phyloP scores from a whole-genome alignment of 2,888 invertebrate species.

The Drosophila percnosoma region DNA sequence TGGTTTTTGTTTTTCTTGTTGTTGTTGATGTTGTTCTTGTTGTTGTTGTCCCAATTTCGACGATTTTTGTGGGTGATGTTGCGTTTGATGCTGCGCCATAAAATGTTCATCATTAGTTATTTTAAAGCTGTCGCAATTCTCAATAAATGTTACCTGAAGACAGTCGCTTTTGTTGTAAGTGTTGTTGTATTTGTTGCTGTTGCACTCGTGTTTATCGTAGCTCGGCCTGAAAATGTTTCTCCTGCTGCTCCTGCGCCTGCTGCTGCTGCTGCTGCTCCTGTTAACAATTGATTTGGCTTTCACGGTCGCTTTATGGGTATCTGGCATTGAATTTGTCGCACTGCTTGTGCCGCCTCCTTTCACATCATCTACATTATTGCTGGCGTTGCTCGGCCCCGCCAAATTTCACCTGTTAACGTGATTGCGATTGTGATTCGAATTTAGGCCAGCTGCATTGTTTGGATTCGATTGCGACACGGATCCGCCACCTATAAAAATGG shows the following conservation, averaged over 20 bases:
- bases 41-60: conserved; percentile 30
- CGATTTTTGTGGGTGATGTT: conserved; percentile 33
- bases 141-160: conserved; percentile 31
- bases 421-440: conserved; percentile 84
- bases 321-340: conserved; percentile 54
- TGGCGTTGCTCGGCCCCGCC: conserved; percentile 63
- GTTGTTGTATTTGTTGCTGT: conserved; percentile 34
- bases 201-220: conserved; percentile 47
- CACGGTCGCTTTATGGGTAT: conserved; percentile 55
- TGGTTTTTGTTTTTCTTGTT: conserved; percentile 41
- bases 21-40: conserved; percentile 33
- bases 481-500: conserved; percentile 46
- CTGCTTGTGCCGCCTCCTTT: conserved; percentile 50
- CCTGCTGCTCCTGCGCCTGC: conserved; percentile 20
- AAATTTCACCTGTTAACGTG: conserved; percentile 85
- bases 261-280: conserved; percentile 37
- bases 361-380: conserved; percentile 67
- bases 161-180: conserved; percentile 11
- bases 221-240: conserved; percentile 41
- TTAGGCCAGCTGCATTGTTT: conserved; percentile 76
- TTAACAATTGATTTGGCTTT: conserved; percentile 43
- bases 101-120: conserved; percentile 47
- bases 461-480: conserved; percentile 73
- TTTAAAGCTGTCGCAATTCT: conserved; percentile 6
- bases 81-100: conserved; percentile 45